These are phyloP conservation scores for Varanus salvator DNA, from an alignment of 2,113 vertebrate genomes.

Conservation along the genomic window DNA sequence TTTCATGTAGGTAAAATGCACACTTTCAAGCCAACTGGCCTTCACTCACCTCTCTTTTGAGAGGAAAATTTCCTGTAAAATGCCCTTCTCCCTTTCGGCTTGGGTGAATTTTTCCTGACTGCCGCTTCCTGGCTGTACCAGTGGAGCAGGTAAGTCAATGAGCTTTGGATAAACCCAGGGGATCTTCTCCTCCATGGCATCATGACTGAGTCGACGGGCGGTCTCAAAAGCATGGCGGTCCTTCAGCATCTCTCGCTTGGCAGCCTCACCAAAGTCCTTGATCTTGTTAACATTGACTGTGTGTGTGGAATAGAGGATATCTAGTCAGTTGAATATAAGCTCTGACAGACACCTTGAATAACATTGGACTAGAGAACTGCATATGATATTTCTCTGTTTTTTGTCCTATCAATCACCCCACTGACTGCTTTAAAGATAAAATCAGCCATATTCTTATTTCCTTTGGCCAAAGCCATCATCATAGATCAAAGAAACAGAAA, in stretches of 20 bases:
- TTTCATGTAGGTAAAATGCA: not conserved
- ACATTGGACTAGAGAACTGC: not conserved
- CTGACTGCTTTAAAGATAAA: not conserved
- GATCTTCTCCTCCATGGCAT: slow-evolving; percentile 93
- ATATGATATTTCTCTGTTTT: not conserved
- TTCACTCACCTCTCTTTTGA: slow-evolving; percentile 90
- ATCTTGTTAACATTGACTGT: slow-evolving; percentile 97
- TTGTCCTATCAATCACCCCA: no score
- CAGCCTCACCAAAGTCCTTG: slow-evolving; percentile 95
- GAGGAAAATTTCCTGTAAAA: slow-evolving; percentile 95
- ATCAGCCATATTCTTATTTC: not conserved
- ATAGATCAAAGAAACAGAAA: not conserved
- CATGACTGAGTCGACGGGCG: slow-evolving; percentile 89
- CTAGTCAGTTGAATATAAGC: fast-evolving
- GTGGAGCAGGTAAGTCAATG: slow-evolving; percentile 78
- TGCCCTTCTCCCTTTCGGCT: slow-evolving; percentile 92
- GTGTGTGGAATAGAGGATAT: no score
- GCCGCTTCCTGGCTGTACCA: slow-evolving; percentile 83
- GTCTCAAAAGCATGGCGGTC: slow-evolving; percentile 94
- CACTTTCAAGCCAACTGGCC: no score
- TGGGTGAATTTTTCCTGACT: slow-evolving; percentile 90
- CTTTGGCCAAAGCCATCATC: not conserved
- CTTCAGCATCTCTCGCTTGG: slow-evolving; percentile 93
- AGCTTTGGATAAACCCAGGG: slow-evolving; percentile 87
- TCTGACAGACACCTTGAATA: no score